Conservation (phyloP, 2,888 invertebrate genomes). For the Yponomeuta malinellus region DNA sequence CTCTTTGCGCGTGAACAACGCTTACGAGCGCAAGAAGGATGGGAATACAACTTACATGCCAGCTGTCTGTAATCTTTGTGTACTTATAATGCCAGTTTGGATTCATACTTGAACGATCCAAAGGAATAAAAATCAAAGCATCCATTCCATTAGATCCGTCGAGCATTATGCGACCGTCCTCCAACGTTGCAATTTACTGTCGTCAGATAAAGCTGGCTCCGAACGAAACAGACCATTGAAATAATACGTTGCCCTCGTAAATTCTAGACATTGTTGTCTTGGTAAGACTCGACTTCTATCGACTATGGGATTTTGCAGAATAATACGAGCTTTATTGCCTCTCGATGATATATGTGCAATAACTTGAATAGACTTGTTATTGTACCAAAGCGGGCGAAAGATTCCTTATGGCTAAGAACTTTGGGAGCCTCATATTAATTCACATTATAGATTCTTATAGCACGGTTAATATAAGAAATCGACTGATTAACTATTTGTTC, state of each 20-base stretch:
- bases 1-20: too few relatives aligned
- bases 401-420: not conserved
- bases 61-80: too few relatives aligned
- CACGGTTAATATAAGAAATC: too few relatives aligned
- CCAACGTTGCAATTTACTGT: not conserved
- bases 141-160: not conserved
- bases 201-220: constrained; percentile 9
- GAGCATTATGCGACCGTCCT: not conserved
- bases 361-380: not conserved
- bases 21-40: too few relatives aligned
- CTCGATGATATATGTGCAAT: not conserved
- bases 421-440: too few relatives aligned
- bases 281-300: constrained; percentile 32
- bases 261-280: constrained; percentile 46
- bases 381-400: not conserved
- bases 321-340: constrained; percentile 1
- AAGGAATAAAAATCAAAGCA: constrained; percentile 3
- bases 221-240: constrained; percentile 6
- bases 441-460: too few relatives aligned
- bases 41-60: too few relatives aligned
- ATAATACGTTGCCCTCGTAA: constrained; percentile 31
- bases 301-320: constrained; percentile 18
- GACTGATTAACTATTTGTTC: too few relatives aligned
- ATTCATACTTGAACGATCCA: not conserved
- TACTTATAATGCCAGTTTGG: not conserved